Evolutionary conservation across 2,888 invertebrate species (phyloP).

Genomic region (Torymus tubicola): DNA sequence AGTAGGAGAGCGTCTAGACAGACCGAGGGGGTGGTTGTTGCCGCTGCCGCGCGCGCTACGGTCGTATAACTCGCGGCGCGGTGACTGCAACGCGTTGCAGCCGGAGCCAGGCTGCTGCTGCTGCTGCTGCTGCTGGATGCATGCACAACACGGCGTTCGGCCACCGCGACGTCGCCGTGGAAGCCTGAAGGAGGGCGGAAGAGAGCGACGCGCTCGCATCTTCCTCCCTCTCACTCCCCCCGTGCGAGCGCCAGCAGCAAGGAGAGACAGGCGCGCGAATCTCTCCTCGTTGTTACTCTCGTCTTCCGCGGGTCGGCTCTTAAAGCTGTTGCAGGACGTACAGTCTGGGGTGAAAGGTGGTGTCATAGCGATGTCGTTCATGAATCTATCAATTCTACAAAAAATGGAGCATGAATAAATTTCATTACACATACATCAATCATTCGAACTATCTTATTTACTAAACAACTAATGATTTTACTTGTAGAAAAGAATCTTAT

Average conservation of each 20-base stretch:
- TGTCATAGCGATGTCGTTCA: too few species aligned
- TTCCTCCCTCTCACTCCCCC: background rate
- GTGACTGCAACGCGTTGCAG: constrained; percentile 8
- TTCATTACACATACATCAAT: too few species aligned
- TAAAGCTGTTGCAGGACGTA: constrained; percentile 11
- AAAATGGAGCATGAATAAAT: too few species aligned
- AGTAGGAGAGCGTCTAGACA: constrained; percentile 75
- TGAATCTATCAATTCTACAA: too few species aligned
- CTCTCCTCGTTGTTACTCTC: constrained; percentile 10
- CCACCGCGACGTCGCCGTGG: constrained; percentile 59
- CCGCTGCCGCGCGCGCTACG: constrained; percentile 8
- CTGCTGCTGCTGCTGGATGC: too few species aligned
- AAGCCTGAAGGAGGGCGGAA: constrained; percentile 36
- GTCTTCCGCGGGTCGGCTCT: background rate
- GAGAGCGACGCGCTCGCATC: constrained; percentile 25
- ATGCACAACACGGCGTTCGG: constrained; percentile 3
- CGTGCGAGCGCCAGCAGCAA: background rate
- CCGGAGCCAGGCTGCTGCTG: constrained; percentile 54
- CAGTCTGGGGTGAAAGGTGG: background rate
- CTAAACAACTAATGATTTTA: too few species aligned
- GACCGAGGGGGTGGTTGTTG: constrained; percentile 64
- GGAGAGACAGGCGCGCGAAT: background rate
- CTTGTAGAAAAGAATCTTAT: too few species aligned
- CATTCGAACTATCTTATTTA: too few species aligned
- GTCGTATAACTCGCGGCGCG: constrained; percentile 19